Base-by-base conservation (phyloP, 2,797 vertebrate genomes). In the Typhlichthys eigenmanni region DNA sequence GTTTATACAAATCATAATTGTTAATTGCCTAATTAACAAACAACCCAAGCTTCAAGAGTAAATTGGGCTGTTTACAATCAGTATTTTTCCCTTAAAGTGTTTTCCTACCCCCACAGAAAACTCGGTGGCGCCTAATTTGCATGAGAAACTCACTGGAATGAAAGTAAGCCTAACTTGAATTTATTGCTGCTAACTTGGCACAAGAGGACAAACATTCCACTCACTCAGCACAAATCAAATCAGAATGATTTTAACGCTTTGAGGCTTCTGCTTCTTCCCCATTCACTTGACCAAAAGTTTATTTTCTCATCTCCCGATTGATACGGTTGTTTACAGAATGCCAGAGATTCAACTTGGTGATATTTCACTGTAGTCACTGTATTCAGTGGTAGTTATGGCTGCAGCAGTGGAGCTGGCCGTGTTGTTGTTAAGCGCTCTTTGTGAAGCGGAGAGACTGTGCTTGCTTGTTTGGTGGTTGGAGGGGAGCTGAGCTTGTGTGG, bases 81-180 rank as follows among this genome's bases (percentile, higher is more conserved):
- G 76, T 65, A 60, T 58, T 81, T 82, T 81, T 69, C 65, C 62
- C 62, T 61, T 82, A 76, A 85, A 88, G 72, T 76, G 75, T 80
- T 83, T 80, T 84, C 16, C 13, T 16, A 17, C 57, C 59, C 81
- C 70, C 78, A 82, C 83, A 83, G 78, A 87, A 84, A 87, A 78
- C 76, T 73, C 66, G 54, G 71, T 77, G 87, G 87, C 78, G 75
- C 87, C 83, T 86, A 63, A 91, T 92, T 93, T 92, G 89, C 91
- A 93, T 91, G 69, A 81, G 85, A 87, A 89, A 91, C 88, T 92
- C 76, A 72, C 72, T 83, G 80, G 85, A 91, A 88, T 82, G 75
- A 84, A 68, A 79, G 68, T 66, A 63, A 47, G 47, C 62, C 72
- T 43, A 45, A 87, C 79, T 72, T 60, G 71, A 85, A 91, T 92